Evolutionary conservation across 2,797 vertebrate species (phyloP).

Genomic region (Labeo calbasu): DNA sequence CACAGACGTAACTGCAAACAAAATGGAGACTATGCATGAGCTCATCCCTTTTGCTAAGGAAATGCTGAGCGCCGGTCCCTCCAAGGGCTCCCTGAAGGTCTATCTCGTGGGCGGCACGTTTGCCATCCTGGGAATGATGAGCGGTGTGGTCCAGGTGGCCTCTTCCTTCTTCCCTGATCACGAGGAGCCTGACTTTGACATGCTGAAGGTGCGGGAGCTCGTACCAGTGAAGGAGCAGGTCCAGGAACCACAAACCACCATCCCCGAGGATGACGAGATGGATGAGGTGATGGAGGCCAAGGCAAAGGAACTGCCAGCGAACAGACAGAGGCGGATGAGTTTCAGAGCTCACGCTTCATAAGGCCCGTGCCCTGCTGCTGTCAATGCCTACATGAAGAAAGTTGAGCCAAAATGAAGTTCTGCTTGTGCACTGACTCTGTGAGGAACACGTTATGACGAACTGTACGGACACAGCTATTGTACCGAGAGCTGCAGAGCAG

Average conservation of each 20-base stretch:
- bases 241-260: conserved; percentile 49
- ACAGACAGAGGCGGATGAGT: conserved; percentile 58
- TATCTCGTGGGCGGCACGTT: conserved; percentile 89
- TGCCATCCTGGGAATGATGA: conserved; percentile 82
- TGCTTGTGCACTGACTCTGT: conserved; percentile 45
- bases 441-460: conserved; percentile 34
- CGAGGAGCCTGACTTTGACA: conserved; percentile 65
- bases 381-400: background rate
- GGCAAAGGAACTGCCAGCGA: conserved; percentile 48
- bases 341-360: conserved; percentile 60
- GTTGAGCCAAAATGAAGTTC: conserved; percentile 29
- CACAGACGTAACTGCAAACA: conserved; percentile 49
- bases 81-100: conserved; percentile 78
- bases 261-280: conserved; percentile 49
- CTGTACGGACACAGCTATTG: conserved; percentile 17
- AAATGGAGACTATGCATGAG: conserved; percentile 84
- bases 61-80: conserved; percentile 80
- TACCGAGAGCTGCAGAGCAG: conserved; percentile 51
- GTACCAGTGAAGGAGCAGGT: conserved; percentile 40
- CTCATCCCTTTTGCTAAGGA: conserved; percentile 88
- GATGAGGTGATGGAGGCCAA: conserved; percentile 56
- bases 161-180: conserved; percentile 79
- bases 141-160: conserved; percentile 83
- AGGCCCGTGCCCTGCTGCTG: conserved; percentile 4
- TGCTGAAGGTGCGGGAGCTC: conserved; percentile 49